phyloP scores from a whole-genome alignment of 2,797 vertebrate species.

The Cuculus canorus region DNA sequence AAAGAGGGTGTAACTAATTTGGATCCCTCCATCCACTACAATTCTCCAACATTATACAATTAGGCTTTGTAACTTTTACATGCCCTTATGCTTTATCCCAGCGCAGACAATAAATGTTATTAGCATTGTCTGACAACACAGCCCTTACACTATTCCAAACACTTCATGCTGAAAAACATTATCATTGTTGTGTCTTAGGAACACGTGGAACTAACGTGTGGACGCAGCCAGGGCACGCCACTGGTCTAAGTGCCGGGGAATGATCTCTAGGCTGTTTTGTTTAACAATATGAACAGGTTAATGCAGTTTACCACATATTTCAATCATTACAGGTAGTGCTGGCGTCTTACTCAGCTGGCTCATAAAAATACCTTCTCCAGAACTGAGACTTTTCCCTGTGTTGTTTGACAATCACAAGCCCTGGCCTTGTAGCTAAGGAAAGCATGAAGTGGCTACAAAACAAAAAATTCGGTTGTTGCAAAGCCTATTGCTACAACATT shows the following conservation, averaged over 20 bases:
- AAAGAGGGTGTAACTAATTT: neutral
- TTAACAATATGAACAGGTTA: neutral
- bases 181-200: neutral
- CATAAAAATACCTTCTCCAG: neutral
- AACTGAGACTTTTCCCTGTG: neutral
- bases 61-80: neutral
- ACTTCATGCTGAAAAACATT: neutral
- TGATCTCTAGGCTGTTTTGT: neutral
- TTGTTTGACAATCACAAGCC: neutral
- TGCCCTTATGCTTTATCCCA: neutral
- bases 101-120: neutral
- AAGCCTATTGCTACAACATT: neutral
- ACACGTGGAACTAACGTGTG: neutral
- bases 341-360: neutral
- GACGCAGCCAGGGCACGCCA: neutral
- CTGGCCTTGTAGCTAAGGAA: neutral
- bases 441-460: neutral
- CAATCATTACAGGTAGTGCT: neutral
- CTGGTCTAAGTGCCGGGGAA: neutral
- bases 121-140: fast-evolving
- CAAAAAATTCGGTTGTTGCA: neutral
- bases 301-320: neutral
- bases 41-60: neutral
- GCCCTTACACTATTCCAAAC: neutral
- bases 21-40: neutral